phyloP scores from a whole-genome alignment of 1,140 invertebrate species.

The Coptotermes formosanus region DNA sequence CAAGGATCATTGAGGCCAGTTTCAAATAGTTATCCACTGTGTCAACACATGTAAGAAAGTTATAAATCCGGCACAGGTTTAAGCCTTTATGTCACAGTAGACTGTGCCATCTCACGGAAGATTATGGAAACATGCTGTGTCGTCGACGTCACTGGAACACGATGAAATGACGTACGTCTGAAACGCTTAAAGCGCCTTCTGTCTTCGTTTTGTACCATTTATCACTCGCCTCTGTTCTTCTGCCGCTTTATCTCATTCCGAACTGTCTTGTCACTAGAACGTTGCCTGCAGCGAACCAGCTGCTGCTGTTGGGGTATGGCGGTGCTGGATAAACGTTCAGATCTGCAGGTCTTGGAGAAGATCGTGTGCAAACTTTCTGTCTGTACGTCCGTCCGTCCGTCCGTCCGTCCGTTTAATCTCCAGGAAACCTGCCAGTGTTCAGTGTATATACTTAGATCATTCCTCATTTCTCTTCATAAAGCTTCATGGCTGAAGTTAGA shows the following conservation, averaged over 20 bases:
- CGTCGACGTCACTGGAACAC: neutral
- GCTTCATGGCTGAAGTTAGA: too few relatives aligned
- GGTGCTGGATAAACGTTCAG: too few relatives aligned
- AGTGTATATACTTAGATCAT: too few relatives aligned
- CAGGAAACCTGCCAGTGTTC: too few relatives aligned
- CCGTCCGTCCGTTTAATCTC: too few relatives aligned
- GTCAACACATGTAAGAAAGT: slow-evolving; percentile 9
- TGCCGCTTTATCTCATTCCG: neutral
- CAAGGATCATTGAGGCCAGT: too few relatives aligned
- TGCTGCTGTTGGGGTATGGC: neutral
- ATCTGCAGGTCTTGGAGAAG: too few relatives aligned
- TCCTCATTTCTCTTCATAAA: too few relatives aligned
- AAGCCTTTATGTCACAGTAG: neutral
- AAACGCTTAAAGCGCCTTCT: neutral
- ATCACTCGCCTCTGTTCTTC: neutral
- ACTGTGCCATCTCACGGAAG: neutral
- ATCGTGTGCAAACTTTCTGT: too few relatives aligned
- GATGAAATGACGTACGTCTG: neutral
- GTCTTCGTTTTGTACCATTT: neutral
- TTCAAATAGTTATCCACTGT: neutral
- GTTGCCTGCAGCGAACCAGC: neutral
- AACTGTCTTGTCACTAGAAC: neutral
- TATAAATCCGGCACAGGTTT: neutral
- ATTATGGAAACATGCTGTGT: neutral
- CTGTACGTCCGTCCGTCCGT: too few relatives aligned